These are phyloP conservation scores for Heliothis peltigera DNA, from an alignment of 2,888 invertebrate genomes.

Conservation along the genomic window DNA sequence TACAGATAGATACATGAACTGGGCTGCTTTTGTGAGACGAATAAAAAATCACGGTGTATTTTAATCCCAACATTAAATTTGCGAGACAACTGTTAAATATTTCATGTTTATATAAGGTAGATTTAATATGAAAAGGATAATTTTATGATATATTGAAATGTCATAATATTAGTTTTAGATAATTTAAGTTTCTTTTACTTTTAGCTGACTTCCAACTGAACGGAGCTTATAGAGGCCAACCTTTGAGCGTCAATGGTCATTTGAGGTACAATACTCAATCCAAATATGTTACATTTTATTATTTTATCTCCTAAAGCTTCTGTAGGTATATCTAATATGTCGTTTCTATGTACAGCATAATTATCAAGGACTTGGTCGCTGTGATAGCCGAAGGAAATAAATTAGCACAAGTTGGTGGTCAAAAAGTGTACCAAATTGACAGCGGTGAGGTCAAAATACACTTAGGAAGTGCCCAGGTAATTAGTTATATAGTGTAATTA, in stretches of 20 bases:
- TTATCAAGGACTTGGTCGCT: not conserved
- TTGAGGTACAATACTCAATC: slow-evolving; percentile 11
- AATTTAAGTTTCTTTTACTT: not conserved
- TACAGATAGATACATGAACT: too few species aligned
- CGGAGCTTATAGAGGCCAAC: slow-evolving; percentile 4
- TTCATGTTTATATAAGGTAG: too few species aligned
- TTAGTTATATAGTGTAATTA: too few species aligned
- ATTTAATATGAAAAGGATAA: too few species aligned
- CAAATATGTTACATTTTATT: not conserved
- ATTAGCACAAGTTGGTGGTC: not conserved
- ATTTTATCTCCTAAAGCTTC: not conserved
- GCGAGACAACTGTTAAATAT: too few species aligned
- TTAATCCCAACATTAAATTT: too few species aligned
- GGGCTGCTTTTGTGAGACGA: too few species aligned
- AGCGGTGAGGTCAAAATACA: slow-evolving; percentile 3
- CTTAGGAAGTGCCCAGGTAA: slow-evolving; percentile 25
- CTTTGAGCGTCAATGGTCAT: slow-evolving; percentile 24
- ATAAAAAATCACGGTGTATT: too few species aligned
- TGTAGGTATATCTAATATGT: not conserved
- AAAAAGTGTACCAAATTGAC: slow-evolving; percentile 29
- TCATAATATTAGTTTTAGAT: too few species aligned
- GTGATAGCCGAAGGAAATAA: slow-evolving; percentile 22
- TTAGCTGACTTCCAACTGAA: slow-evolving; percentile 24
- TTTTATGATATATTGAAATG: too few species aligned
- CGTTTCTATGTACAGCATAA: slow-evolving; percentile 16